Evolutionary conservation across 1,140 invertebrate genomes (phyloP).

Genomic region (Zaprionus ghesquierei): DNA sequence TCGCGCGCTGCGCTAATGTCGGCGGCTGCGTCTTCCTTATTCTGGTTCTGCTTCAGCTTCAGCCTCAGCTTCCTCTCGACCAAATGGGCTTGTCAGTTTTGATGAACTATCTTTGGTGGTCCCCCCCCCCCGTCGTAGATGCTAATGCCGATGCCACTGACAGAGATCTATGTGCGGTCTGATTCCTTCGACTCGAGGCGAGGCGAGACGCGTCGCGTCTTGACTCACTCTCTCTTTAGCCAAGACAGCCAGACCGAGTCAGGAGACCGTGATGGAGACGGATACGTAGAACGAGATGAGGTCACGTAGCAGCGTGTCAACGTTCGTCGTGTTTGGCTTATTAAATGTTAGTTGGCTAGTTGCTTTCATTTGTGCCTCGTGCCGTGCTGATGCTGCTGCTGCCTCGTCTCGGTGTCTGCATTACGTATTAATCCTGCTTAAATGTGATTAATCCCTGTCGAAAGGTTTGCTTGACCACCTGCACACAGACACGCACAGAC

Average conservation of each 20-base stretch:
- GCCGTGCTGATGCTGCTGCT: not conserved
- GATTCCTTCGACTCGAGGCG: slow-evolving; percentile 58
- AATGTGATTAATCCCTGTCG: slow-evolving; percentile 68
- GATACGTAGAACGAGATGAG: slow-evolving; percentile 39
- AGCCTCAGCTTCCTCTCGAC: slow-evolving; percentile 18
- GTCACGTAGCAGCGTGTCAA: slow-evolving; percentile 65
- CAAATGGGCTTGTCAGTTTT: slow-evolving; percentile 77
- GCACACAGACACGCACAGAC: not conserved
- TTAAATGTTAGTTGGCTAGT: slow-evolving; percentile 73
- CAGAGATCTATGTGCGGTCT: slow-evolving; percentile 75
- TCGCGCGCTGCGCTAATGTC: not conserved
- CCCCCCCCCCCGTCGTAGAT: slow-evolving; percentile 9
- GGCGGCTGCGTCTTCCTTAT: not conserved
- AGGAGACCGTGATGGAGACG: not conserved
- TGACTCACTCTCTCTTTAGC: slow-evolving; percentile 1
- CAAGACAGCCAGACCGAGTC: not conserved
- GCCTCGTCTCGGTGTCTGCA: slow-evolving; percentile 23
- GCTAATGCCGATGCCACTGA: slow-evolving; percentile 72
- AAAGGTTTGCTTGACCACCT: slow-evolving; percentile 22
- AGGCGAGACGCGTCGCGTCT: not conserved
- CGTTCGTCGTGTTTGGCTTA: slow-evolving; percentile 65
- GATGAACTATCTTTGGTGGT: slow-evolving; percentile 71
- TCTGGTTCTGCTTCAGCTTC: slow-evolving; percentile 15
- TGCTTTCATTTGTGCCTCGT: slow-evolving; percentile 33
- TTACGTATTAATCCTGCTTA: slow-evolving; percentile 72